Evolutionary conservation across 2,113 vertebrate genomes (phyloP), one percentile per base, ranked within the genome.

Genomic region (Lasiurus cinereus): DNA sequence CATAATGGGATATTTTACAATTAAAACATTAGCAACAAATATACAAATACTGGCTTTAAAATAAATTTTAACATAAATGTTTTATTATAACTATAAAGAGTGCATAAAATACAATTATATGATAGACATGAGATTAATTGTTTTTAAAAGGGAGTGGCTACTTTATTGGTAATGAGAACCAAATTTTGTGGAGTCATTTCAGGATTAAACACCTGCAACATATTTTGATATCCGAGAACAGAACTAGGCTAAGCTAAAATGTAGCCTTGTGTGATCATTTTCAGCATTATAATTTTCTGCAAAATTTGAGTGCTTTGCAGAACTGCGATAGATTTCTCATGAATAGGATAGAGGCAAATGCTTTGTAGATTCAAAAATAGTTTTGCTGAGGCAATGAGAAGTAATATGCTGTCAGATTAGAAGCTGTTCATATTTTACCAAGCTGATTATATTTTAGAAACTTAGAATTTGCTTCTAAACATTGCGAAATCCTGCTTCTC

Each of bases 351-450:
- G 95, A 95, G 52, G 92, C 92, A 97, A 96, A 95, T 80, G 88
- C 97, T 97, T 97, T 97, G 96, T 97, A 95, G 82, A 94, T 93
- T 94, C 95, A 96, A 97, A 97, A 97, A 97, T 97, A 97, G 84
- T 96, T 97, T 96, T 97, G 97, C 96, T 97, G 97, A 97, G 95
- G 96, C 97, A 97, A 95, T 83, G 92, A 96, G 97, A 97, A 97
- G 94, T 89, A 94, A 91, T 91, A 90, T 94, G 80, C 96, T 96
- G 93, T 96, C 96, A 95, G 90, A 96, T 94, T 96, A 90, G 90
- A 96, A 80, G 39, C 70, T 97, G 83, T 62, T 97, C 89, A 79
- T 96, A 39, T 93, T 96, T 96, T 92, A 86, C 82, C 56, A 96
- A 94, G 88, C 83, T 96, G 83, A 91, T 94, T 85, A 19, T 80